These are phyloP conservation scores for Atta cephalotes DNA, from an alignment of 1,140 invertebrate species.

Conservation along the genomic window DNA sequence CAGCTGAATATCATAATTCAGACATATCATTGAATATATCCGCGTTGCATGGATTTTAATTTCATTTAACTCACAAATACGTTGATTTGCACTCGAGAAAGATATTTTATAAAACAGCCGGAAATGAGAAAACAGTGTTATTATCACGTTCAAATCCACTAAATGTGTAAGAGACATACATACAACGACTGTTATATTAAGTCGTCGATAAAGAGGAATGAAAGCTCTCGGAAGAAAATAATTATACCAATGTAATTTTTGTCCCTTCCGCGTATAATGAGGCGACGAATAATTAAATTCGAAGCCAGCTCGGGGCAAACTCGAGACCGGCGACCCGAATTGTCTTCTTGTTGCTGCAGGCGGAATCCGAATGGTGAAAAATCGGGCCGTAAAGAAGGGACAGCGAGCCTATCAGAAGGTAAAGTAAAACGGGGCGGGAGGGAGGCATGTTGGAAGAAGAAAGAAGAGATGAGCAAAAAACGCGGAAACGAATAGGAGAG, in stretches of 20 bases:
- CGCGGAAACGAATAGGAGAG: conserved; percentile 80
- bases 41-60: not conserved
- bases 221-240: conserved; percentile 59
- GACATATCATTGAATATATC: conserved; percentile 16
- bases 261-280: conserved; percentile 57
- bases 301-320: conserved; percentile 40
- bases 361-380: conserved; percentile 49
- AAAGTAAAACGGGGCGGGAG: conserved; percentile 61
- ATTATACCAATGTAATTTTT: conserved; percentile 54
- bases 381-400: conserved; percentile 41
- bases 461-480: conserved; percentile 70
- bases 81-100: not conserved
- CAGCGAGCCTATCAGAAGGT: conserved; percentile 33
- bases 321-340: conserved; percentile 24
- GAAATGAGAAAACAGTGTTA: not conserved
- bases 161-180: not conserved
- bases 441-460: not conserved
- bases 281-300: conserved; percentile 66
- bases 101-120: not conserved
- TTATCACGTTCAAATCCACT: conserved; percentile 3
- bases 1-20: conserved; percentile 45
- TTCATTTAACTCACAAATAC: not conserved
- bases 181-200: conserved; percentile 27
- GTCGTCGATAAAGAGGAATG: conserved; percentile 36
- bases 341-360: conserved; percentile 6